Percentiles rank a stretch among this genome's conserved stretches.
Evolutionary conservation across 30 jellyfish, hydroid and myxozoan species (phyloP).

Genomic region (Turritopsis dohrnii): DNA sequence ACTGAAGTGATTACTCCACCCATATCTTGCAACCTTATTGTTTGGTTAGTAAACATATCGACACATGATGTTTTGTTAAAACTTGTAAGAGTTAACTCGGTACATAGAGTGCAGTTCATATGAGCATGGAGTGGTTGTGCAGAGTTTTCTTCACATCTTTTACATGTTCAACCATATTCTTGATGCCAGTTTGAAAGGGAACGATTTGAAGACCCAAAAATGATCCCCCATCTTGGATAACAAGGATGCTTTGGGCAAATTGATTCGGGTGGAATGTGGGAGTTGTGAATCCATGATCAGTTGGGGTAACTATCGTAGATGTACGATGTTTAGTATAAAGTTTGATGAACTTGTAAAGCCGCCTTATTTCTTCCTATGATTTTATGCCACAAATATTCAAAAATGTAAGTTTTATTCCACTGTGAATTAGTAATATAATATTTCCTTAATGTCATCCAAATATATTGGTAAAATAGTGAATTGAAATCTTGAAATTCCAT

Average conservation of each 20-base stretch:
- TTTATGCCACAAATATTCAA: background rate
- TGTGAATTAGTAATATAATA: background rate
- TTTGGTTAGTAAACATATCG: background rate
- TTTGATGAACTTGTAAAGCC: background rate
- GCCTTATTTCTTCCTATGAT: background rate
- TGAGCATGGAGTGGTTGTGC: background rate
- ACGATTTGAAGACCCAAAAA: background rate
- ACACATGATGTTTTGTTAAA: background rate
- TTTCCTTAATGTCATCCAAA: background rate
- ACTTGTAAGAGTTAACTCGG: background rate
- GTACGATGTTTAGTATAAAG: background rate
- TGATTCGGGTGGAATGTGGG: background rate
- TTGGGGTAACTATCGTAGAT: background rate
- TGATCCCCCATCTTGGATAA: background rate
- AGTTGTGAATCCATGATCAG: background rate
- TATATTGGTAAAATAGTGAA: background rate
- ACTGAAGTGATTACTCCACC: background rate
- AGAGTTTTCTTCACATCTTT: background rate
- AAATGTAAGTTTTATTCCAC: background rate
- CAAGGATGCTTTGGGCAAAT: background rate
- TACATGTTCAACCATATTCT: background rate
- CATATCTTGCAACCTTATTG: background rate
- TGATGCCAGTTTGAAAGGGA: background rate
- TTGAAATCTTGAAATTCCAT: background rate
- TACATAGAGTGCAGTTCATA: background rate